Evolutionary conservation across 2,888 invertebrate genomes (phyloP).

Genomic region (Oithona nana): DNA sequence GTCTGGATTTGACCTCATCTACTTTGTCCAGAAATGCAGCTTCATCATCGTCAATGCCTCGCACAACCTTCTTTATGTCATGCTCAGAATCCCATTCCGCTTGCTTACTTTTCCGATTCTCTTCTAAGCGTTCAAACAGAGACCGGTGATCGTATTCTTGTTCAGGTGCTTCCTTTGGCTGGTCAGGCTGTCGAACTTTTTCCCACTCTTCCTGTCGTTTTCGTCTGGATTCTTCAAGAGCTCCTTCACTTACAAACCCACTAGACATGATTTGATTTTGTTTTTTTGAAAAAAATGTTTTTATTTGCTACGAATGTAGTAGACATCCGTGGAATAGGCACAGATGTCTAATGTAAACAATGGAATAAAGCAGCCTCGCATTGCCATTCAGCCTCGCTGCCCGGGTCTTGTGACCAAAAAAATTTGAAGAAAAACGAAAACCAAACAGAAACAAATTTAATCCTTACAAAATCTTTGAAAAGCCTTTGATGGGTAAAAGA

Average conservation of each 20-base stretch:
- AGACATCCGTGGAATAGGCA: too few species aligned
- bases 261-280: too few species aligned
- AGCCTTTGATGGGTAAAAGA: too few species aligned
- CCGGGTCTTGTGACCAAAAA: too few species aligned
- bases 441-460: background rate
- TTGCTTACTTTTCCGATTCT: constrained; percentile 74
- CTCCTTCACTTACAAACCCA: constrained; percentile 72
- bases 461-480: too few species aligned
- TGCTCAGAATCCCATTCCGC: constrained; percentile 87
- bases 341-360: too few species aligned
- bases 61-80: constrained; percentile 35
- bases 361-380: too few species aligned
- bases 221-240: constrained; percentile 57
- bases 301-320: too few species aligned
- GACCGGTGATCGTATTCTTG: constrained; percentile 62
- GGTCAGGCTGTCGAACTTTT: constrained; percentile 68
- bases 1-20: background rate
- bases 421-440: too few species aligned
- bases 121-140: constrained; percentile 76
- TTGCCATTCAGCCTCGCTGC: too few species aligned
- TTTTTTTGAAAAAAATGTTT: too few species aligned
- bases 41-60: constrained; percentile 89
- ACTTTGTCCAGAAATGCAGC: constrained; percentile 81
- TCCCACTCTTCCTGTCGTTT: constrained; percentile 91
- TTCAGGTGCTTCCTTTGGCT: constrained; percentile 75